Base-by-base conservation (phyloP, 1,140 invertebrate species). In the Triops cancriformis region DNA sequence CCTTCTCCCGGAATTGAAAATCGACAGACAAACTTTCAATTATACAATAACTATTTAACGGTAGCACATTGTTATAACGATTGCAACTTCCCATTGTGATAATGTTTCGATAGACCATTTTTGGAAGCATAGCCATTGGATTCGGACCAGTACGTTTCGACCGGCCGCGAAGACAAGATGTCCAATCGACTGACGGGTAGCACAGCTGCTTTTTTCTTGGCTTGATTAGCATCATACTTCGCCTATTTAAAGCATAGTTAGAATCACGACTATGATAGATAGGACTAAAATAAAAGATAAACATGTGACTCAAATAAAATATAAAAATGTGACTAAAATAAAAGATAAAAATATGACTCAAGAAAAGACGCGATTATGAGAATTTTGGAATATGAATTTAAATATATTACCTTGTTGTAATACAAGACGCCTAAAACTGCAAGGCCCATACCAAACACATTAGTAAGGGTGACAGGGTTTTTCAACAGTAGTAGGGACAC, bases 391-490 rank as follows among this genome's bases (percentile, higher is more conserved):
- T 37, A 37, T 37, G 31, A n/a, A n/a, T 64, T 51, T 78, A 75
- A 72, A 77, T 73, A 41, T 72, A 78, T 75, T 83, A 88, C 88
- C 84, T 90, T 91, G 85, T 98, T 98, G 85, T 98, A 98, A 74
- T 88, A 88, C 12, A 98, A 86, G 27, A 98, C 96, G 41, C 96
- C 97, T 76, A 92, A 86, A 79, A 97, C 91, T 4, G 97, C 96
- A 78, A 97, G 82, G 41, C 91, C 85, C 96, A 98, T 98, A 51
- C 97, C 97, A 73, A 93, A 87, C 79, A 97, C 84, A 85, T 99
- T 98, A 43, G 91, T 85, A 75, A 88, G 86, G 4, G 95, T 95
- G 1, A 98, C 95, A 1, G 96, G 96, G 87, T 99, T 99, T n/a
- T 92, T 91, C 78, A 98, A 86, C 79, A 97, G 88, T 64, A 98